Percentiles rank a stretch among this genome's conserved stretches.
phyloP scores from a whole-genome alignment of 2,797 vertebrate genomes.

The Gallinago solitaria region DNA sequence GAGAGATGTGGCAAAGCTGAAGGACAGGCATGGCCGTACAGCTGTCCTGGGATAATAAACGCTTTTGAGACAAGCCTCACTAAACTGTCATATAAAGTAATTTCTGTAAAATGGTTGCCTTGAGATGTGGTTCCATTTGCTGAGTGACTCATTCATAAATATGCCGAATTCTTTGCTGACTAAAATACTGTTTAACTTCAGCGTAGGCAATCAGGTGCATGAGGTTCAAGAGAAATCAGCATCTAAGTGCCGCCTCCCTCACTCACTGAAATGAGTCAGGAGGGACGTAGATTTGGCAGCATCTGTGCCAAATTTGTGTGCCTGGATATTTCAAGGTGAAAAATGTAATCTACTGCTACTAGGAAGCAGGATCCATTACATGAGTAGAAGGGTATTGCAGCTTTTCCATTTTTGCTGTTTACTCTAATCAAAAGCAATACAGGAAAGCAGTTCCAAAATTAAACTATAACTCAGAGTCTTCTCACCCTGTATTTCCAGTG shows the following conservation, averaged over 20 bases:
- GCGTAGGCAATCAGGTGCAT: background rate
- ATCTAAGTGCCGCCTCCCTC: background rate
- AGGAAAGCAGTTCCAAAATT: background rate
- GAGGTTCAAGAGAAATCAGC: background rate
- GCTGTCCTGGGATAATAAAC: background rate
- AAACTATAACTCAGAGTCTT: background rate
- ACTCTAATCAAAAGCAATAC: background rate
- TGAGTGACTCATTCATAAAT: slow-evolving; percentile 16
- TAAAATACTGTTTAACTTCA: background rate
- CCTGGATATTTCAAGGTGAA: slow-evolving; percentile 1
- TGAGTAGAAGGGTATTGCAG: background rate
- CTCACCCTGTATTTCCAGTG: background rate
- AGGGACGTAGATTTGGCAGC: background rate
- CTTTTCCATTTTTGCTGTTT: background rate
- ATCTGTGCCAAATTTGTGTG: background rate
- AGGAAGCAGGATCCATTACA: background rate
- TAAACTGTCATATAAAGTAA: background rate
- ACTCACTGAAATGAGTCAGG: background rate
- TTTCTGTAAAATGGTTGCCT: background rate
- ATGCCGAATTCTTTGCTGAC: background rate
- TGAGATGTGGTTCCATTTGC: background rate
- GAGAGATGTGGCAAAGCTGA: background rate
- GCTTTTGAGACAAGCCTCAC: background rate
- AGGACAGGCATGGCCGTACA: background rate
- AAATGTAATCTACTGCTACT: background rate